Evolutionary conservation across 2,113 vertebrate species (phyloP).

Genomic region (Peromyscus polionotus): DNA sequence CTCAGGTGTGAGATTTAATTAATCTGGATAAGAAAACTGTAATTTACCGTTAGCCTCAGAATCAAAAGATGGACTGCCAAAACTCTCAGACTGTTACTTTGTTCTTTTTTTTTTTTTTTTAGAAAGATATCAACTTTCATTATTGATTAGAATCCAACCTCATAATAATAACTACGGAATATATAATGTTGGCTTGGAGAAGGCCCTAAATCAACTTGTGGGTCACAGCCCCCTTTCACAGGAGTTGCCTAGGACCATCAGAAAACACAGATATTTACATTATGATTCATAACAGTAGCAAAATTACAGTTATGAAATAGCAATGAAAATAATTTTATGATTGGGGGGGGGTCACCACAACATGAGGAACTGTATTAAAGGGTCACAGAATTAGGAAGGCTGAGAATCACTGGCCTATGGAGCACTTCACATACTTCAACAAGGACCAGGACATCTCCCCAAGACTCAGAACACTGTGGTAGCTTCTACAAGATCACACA

Average conservation of each 20-base stretch:
- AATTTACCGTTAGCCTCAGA: conserved; percentile 80
- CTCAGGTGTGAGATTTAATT: conserved; percentile 76
- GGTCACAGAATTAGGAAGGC: not conserved
- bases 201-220: not conserved
- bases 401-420: not conserved
- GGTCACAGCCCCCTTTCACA: not conserved
- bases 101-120: conserved; percentile 71
- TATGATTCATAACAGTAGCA: not conserved
- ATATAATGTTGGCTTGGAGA: not conserved
- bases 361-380: not conserved
- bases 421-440: not conserved
- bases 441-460: not conserved
- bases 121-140: conserved; percentile 72
- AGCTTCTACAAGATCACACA: not conserved
- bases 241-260: not conserved
- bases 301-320: not conserved
- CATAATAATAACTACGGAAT: not conserved
- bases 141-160: conserved; percentile 43
- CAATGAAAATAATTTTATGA: not conserved
- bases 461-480: not conserved
- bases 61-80: conserved; percentile 63
- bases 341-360: not conserved
- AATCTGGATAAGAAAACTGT: conserved; percentile 82
- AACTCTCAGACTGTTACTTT: conserved; percentile 65
- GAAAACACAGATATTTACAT: not conserved